A percentile compares a stretch with the other conserved stretches of the same genome.
Conservation (phyloP, 2,888 invertebrate genomes). For the Argynnis bischoffii region DNA sequence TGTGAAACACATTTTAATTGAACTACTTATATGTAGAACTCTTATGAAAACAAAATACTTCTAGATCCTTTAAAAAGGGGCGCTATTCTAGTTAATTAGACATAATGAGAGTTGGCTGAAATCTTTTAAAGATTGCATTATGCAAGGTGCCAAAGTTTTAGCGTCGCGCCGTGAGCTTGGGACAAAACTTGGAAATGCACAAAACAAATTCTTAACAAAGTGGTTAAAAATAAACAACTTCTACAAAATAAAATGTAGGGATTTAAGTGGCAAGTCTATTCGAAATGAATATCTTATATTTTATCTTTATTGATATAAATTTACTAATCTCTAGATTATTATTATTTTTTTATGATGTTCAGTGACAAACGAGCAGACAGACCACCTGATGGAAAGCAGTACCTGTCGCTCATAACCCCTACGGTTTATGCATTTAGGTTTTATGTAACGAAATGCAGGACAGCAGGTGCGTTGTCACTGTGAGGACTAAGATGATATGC, state of each 20-base stretch:
- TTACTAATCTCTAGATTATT: too few species aligned
- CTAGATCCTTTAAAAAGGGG: not conserved
- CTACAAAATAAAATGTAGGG: conserved; percentile 1
- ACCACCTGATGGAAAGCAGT: too few species aligned
- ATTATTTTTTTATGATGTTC: too few species aligned
- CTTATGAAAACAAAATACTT: conserved; percentile 11
- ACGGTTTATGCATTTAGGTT: too few species aligned
- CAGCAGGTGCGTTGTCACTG: too few species aligned
- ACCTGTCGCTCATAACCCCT: too few species aligned
- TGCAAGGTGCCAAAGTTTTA: conserved; percentile 72
- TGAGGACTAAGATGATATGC: too few species aligned
- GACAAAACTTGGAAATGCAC: conserved; percentile 51
- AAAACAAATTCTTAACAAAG: conserved; percentile 19
- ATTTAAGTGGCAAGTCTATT: not conserved
- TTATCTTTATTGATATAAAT: too few species aligned
- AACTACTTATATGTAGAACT: conserved; percentile 7
- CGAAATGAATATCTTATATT: not conserved
- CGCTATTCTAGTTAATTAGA: conserved; percentile 20
- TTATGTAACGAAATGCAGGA: too few species aligned
- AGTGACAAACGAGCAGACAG: too few species aligned
- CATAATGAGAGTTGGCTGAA: conserved; percentile 19
- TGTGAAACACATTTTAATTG: too few species aligned
- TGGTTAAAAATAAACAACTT: conserved; percentile 13
- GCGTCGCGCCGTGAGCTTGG: conserved; percentile 59
- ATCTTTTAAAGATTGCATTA: conserved; percentile 52